Base-by-base conservation (phyloP, 2,113 vertebrate genomes). In the Cervus canadensis region DNA sequence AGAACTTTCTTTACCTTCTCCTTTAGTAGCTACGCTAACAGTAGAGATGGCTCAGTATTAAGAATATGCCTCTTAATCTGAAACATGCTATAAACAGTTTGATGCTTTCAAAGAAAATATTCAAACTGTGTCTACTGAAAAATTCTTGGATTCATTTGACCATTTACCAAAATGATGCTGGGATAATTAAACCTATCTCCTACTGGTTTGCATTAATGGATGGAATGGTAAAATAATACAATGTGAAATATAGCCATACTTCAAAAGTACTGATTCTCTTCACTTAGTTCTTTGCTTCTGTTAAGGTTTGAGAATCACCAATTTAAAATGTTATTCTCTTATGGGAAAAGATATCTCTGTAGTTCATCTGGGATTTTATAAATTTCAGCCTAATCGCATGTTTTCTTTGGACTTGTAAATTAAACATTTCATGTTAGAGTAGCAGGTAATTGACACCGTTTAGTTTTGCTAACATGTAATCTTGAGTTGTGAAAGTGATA, bases 151-250 rank as follows among this genome's bases (percentile, higher is more conserved):
- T 43, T 79, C 96, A 89, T 97, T 97, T 93, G 89, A 62, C 96
- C 95, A 87, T 56, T 89, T 96, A 91, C 95, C 82, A 97, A n/a
- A 98, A 95, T 96, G 95, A 95, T 98, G 78, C 28, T 59, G 78
- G 59, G 95, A 57, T 87, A 92, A 94, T 97, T 97, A 97, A 94
- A 88, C 60, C 83, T 95, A 48, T 94, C 23, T 92, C 89, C 33
- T 94, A 1, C 90, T 83, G 48, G 30, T 97, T 97, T 79, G 16
- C 82, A 26, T 96, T 97, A 79, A 40, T 76, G 16, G 59, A 36
- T 89, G 26, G 23, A 64, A 54, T 40, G 71, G 54, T 94, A 90
- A 78, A 92, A 97, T 92, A 64, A 76, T 82, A 59, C 3, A 45
- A 30, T 82, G 81, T 40, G 87, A 95, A 26, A 26, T 89, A 52